Evolutionary conservation across 1,140 invertebrate genomes (phyloP).

Genomic region (Trissolcus basalis): DNA sequence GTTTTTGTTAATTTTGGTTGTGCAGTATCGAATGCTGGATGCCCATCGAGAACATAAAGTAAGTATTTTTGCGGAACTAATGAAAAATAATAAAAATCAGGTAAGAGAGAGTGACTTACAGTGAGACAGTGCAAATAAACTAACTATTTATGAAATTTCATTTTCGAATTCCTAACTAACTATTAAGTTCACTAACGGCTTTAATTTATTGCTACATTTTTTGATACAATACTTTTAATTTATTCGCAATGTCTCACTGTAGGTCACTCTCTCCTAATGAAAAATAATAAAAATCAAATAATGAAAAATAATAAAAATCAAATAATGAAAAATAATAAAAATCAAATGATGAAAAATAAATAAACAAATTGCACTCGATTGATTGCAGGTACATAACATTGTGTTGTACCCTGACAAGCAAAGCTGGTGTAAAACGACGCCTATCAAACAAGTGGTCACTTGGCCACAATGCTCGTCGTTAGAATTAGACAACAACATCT

Average conservation of each 20-base stretch:
- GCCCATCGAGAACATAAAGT: conserved; percentile 75
- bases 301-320: conserved; percentile 6
- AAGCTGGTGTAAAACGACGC: conserved; percentile 83
- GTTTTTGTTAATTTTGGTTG: conserved; percentile 53
- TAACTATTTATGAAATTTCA: no score
- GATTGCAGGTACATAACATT: conserved; percentile 81
- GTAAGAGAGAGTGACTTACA: no score
- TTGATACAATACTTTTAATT: no score
- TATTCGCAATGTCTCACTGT: no score
- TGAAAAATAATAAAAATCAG: conserved; percentile 10
- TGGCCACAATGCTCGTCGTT: conserved; percentile 79
- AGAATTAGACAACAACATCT: conserved; percentile 82
- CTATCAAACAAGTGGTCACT: conserved; percentile 81
- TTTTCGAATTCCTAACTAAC: no score
- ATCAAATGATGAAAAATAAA: not conserved
- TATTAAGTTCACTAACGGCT: no score
- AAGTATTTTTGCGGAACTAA: conserved; percentile 21
- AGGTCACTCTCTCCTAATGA: no score
- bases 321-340: conserved; percentile 19
- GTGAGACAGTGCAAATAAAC: no score
- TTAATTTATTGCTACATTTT: no score
- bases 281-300: conserved; percentile 10
- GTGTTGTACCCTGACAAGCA: conserved; percentile 82
- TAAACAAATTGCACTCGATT: no score
- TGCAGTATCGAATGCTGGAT: conserved; percentile 58